These are phyloP conservation scores for Phortica variegata DNA, from an alignment of 1,140 invertebrate genomes.

Conservation along the genomic window DNA sequence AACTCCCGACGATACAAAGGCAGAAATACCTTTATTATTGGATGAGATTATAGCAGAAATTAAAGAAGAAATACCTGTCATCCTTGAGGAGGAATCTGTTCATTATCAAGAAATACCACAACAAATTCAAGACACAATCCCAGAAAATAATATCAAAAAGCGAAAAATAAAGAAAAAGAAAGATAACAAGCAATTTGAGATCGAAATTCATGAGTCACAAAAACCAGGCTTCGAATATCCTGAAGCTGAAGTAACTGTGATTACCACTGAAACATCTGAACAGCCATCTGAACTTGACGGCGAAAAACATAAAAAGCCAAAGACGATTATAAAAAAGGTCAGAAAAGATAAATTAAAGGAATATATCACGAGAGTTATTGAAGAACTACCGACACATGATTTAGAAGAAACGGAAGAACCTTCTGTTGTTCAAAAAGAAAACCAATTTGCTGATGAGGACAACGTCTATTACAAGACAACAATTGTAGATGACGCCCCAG, in stretches of 20 bases:
- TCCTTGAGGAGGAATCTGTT: constrained; percentile 19
- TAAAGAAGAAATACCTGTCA: constrained; percentile 21
- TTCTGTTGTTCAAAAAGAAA: neutral
- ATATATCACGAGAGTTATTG: constrained; percentile 36
- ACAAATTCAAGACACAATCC: too few relatives aligned
- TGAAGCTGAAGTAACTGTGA: constrained; percentile 42
- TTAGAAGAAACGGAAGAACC: constrained; percentile 29
- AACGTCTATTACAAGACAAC: constrained; percentile 28
- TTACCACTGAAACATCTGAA: constrained; percentile 41
- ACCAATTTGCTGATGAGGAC: constrained; percentile 12
- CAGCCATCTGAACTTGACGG: constrained; percentile 18
- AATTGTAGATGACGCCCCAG: constrained; percentile 26
- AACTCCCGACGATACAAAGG: neutral
- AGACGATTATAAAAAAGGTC: constrained; percentile 42
- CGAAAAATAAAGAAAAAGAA: constrained; percentile 56
- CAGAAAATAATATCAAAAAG: constrained; percentile 40
- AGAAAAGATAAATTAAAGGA: constrained; percentile 41
- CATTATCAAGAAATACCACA: too few relatives aligned
- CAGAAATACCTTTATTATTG: constrained; percentile 6
- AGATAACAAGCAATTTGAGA: constrained; percentile 56
- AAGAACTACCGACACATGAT: constrained; percentile 31
- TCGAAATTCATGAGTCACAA: constrained; percentile 55
- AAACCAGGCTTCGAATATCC: constrained; percentile 16
- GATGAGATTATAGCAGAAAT: constrained; percentile 28
- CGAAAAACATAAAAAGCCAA: constrained; percentile 31